These are phyloP conservation scores for Halichoeres trimaculatus DNA, from an alignment of 2,113 vertebrate species.

Conservation along the genomic window DNA sequence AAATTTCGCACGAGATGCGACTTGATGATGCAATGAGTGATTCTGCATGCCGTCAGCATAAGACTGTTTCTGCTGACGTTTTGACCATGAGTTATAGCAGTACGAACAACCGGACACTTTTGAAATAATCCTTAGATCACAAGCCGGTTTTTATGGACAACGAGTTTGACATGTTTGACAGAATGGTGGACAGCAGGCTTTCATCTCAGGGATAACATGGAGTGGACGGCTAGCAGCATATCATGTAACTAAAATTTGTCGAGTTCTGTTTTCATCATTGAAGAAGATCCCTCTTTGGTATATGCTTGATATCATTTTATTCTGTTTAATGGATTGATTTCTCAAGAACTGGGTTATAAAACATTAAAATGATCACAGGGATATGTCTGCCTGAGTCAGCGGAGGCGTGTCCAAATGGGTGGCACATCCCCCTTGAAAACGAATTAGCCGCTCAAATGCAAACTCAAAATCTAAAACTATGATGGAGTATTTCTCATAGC, in stretches of 20 bases:
- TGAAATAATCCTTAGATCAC: constrained; percentile 70
- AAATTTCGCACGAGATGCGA: constrained; percentile 70
- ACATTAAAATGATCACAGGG: too few relatives aligned
- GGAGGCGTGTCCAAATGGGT: too few relatives aligned
- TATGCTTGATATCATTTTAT: too few relatives aligned
- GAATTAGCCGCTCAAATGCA: too few relatives aligned
- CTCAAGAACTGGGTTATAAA: too few relatives aligned
- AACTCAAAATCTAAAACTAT: too few relatives aligned
- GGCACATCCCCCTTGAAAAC: too few relatives aligned
- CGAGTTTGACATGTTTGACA: constrained; percentile 71
- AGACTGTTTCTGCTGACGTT: constrained; percentile 64
- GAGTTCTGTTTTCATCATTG: constrained; percentile 24
- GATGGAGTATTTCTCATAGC: too few relatives aligned
- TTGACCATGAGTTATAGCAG: constrained; percentile 65
- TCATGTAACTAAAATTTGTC: constrained; percentile 48
- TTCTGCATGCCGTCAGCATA: constrained; percentile 61
- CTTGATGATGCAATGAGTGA: constrained; percentile 65
- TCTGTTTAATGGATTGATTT: too few relatives aligned
- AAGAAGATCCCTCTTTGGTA: too few relatives aligned
- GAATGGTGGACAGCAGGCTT: constrained; percentile 47
- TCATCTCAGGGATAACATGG: constrained; percentile 32
- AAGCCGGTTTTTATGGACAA: constrained; percentile 56
- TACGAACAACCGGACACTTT: constrained; percentile 60
- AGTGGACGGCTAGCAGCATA: constrained; percentile 42
- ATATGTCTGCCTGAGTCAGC: too few relatives aligned